A percentile compares a stretch with the other conserved stretches of the same genome.
Evolutionary conservation across 2,888 invertebrate species (phyloP).

Genomic region (Andrena hattorfiana): DNA sequence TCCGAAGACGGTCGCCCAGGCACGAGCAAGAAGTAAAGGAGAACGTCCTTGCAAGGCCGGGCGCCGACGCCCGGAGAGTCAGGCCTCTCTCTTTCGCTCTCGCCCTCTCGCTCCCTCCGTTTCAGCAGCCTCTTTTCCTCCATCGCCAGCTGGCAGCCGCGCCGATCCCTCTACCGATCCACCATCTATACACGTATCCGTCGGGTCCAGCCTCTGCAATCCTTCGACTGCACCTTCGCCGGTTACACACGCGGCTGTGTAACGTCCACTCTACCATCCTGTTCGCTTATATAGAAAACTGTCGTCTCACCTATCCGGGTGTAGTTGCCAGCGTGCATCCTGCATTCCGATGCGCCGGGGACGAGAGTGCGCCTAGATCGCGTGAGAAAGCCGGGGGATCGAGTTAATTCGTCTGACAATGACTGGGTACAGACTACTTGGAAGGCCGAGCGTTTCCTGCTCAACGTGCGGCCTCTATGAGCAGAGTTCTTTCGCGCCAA

Average conservation of each 20-base stretch:
- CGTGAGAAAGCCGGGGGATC: constrained; percentile 56
- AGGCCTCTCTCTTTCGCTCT: constrained; percentile 58
- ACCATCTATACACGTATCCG: constrained; percentile 31
- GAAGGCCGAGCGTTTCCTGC: constrained; percentile 19
- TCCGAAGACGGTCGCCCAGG: constrained; percentile 63
- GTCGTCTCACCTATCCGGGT: constrained; percentile 73
- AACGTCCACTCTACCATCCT: constrained; percentile 70
- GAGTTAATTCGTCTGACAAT: constrained; percentile 39
- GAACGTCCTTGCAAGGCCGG: constrained; percentile 82
- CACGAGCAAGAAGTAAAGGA: constrained; percentile 74
- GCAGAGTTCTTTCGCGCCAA: background rate
- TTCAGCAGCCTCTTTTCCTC: constrained; percentile 45
- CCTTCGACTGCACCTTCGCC: constrained; percentile 60
- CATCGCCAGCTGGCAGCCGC: constrained; percentile 26
- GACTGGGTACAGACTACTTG: constrained; percentile 26
- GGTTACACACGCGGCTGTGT: constrained; percentile 61
- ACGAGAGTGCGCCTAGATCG: constrained; percentile 42
- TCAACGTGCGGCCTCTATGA: background rate
- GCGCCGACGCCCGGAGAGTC: constrained; percentile 76
- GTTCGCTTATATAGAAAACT: constrained; percentile 68
- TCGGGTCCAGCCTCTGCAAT: constrained; percentile 46
- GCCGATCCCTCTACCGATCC: constrained; percentile 30
- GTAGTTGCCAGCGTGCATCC: constrained; percentile 58
- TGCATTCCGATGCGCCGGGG: constrained; percentile 60
- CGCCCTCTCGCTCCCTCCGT: constrained; percentile 42